phyloP scores from a whole-genome alignment of 2,797 vertebrate genomes.

The Melanotaenia boesemani region DNA sequence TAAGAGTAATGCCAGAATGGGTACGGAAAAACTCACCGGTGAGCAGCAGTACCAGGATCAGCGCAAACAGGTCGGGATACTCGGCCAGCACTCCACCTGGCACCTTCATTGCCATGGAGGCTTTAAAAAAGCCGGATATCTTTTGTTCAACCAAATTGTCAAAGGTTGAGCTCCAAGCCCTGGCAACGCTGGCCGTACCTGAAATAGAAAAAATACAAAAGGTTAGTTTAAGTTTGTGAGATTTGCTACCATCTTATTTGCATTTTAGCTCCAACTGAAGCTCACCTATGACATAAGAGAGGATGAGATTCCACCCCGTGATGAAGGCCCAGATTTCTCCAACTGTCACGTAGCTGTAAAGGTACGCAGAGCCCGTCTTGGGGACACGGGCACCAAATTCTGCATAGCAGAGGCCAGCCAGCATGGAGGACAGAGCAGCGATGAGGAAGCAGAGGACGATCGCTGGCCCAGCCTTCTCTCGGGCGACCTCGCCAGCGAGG shows the following conservation, averaged over 20 bases:
- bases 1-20: background rate
- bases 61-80: constrained; percentile 93
- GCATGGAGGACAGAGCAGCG: constrained; percentile 92
- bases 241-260: background rate
- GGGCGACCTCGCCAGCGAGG: constrained; percentile 92
- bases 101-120: constrained; percentile 82
- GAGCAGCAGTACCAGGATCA: constrained; percentile 89
- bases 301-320: constrained; percentile 97
- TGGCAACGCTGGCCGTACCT: constrained; percentile 95
- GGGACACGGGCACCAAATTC: constrained; percentile 97
- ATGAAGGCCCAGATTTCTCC: constrained; percentile 99
- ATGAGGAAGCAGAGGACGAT: constrained; percentile 95
- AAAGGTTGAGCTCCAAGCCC: constrained; percentile 95
- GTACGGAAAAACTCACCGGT: constrained; percentile 83
- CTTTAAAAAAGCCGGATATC: constrained; percentile 89
- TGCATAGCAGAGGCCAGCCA: constrained; percentile 95
- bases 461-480: constrained; percentile 92
- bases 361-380: constrained; percentile 94
- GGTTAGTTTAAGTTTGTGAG: background rate
- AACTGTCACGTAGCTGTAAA: constrained; percentile 97
- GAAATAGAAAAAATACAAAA: background rate
- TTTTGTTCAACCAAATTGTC: constrained; percentile 93
- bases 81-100: constrained; percentile 87
- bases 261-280: background rate
- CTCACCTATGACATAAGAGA: constrained; percentile 96